Evolutionary conservation across 1,140 invertebrate species (phyloP).

Genomic region (Mizuhopecten yessoensis): DNA sequence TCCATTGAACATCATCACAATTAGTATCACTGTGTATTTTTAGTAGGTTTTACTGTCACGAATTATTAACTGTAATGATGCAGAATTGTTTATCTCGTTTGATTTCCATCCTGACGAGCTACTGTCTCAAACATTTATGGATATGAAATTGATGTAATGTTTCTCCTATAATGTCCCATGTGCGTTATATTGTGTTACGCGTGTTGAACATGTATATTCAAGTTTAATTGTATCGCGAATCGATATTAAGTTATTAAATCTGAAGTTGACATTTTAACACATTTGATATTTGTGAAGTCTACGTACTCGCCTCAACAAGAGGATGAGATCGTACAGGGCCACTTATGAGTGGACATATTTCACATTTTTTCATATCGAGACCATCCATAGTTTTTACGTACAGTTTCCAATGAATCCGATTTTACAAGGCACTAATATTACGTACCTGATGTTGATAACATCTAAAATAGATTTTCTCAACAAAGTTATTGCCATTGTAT

Average conservation of each 20-base stretch:
- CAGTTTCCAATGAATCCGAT: too few relatives aligned
- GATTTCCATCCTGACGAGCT: neutral
- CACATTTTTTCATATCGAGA: too few relatives aligned
- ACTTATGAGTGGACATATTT: too few relatives aligned
- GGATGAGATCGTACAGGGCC: too few relatives aligned
- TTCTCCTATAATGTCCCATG: neutral
- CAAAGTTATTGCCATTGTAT: too few relatives aligned
- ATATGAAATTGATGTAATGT: neutral
- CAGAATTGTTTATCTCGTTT: neutral
- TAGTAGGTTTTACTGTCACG: conserved; percentile 17
- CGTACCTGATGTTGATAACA: too few relatives aligned
- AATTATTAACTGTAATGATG: neutral
- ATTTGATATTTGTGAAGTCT: too few relatives aligned
- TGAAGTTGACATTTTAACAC: neutral
- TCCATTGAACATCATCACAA: neutral
- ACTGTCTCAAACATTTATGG: neutral
- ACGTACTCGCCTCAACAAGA: too few relatives aligned
- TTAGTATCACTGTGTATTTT: conserved; percentile 12
- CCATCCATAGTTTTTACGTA: too few relatives aligned
- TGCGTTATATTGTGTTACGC: neutral
- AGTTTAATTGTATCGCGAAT: neutral
- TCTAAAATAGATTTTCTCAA: too few relatives aligned
- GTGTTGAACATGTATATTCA: neutral
- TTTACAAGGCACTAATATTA: too few relatives aligned
- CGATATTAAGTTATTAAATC: neutral